Evolutionary conservation across 2,113 vertebrate species (phyloP), one percentile per base, ranked within the genome.

Genomic region (Chamaetylas fuelleborni): DNA sequence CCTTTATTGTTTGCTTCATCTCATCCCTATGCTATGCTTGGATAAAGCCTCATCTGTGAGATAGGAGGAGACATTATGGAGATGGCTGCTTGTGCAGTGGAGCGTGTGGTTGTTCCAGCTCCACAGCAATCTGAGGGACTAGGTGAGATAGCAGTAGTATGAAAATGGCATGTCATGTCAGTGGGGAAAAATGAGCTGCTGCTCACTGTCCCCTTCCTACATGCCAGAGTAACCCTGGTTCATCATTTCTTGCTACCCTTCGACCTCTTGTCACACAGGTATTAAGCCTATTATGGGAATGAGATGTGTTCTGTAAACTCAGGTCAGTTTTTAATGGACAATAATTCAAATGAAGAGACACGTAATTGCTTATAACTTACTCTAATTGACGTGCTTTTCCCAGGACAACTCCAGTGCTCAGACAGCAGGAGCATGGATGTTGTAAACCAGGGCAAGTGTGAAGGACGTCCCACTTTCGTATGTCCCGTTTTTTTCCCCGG

Each of bases 351-450:
- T 64, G 72, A 90, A 80, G 88, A 92, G 83, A 67, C 53, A 50
- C 2, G 0, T 88, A 93, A 96, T 93, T 89, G 90, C 36, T 86
- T 92, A 77, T 95, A 91, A 91, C 69, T 97, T 94, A 60, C 36
- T 76, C 67, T 97, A 95, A 97, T 83, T 92, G 88, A 78, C 78
- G 61, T 64, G 82, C 69, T 96, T 96, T 95, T 94, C 94, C 93
- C 92, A 93, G 88, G 82, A 92, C 88, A 86, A 57, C 50, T 89
- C 53, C 54, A 17, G 65, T 48, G 67, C 78, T 94, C 79, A 77
- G 51, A 14, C 58, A 69, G 66, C 81, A 65, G 82, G 56, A 90
- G 62, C 64, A 76, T 25, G 74, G 86, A 81, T 74, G 84, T 89
- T 76, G 66, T 71, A 91, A 95, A 94, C n/a, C 82, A 90, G 79